Conservation (phyloP, 2,888 invertebrate species). For the Gasteruption jaculator region DNA sequence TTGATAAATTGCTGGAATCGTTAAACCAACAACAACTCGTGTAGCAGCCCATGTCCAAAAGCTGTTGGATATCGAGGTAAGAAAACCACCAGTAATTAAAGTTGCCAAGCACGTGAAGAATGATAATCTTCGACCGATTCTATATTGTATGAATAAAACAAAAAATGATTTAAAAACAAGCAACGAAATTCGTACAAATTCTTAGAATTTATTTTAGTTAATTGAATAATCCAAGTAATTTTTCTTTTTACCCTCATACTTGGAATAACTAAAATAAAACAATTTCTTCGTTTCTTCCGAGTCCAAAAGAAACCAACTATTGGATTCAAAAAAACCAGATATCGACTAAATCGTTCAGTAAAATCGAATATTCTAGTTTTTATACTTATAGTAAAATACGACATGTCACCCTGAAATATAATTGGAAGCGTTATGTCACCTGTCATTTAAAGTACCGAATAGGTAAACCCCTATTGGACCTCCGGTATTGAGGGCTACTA, state of each 20-base stretch:
- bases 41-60: constrained; percentile 83
- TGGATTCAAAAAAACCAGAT: background rate
- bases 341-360: background rate
- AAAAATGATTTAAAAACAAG: constrained; percentile 7
- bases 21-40: constrained; percentile 79
- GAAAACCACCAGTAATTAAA: constrained; percentile 73
- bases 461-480: constrained; percentile 87
- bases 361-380: background rate
- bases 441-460: constrained; percentile 81
- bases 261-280: background rate
- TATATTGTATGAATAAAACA: too few relatives aligned
- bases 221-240: constrained; percentile 1
- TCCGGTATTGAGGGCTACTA: constrained; percentile 82
- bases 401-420: background rate
- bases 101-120: constrained; percentile 82
- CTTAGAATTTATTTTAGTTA: constrained; percentile 1
- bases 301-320: background rate
- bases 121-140: constrained; percentile 78
- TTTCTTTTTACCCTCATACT: too few relatives aligned
- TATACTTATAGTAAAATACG: background rate
- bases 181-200: constrained; percentile 4
- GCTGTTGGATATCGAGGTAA: constrained; percentile 72
- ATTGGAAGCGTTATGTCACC: constrained; percentile 44
- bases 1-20: constrained; percentile 89
- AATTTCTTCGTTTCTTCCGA: constrained; percentile 3